Evolutionary conservation across 2,888 invertebrate genomes (phyloP).

Genomic region (Drosophila suboccidentalis): DNA sequence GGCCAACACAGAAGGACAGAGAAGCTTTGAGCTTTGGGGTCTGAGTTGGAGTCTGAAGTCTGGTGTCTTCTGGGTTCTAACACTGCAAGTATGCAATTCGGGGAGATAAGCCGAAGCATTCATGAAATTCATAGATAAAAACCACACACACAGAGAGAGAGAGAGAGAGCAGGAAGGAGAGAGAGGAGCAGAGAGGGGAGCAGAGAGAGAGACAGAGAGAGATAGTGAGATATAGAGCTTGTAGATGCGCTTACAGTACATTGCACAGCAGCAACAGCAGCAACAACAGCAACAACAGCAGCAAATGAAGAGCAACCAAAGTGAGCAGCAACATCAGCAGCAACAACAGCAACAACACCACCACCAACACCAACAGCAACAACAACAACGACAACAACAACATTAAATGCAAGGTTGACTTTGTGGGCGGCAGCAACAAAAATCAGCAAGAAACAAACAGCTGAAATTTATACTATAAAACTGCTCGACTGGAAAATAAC

Average conservation of each 20-base stretch:
- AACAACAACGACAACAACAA: slow-evolving; percentile 9
- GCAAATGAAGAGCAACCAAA: slow-evolving; percentile 62
- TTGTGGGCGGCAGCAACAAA: slow-evolving; percentile 9
- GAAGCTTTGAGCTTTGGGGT: slow-evolving; percentile 9
- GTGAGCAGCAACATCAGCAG: slow-evolving; percentile 58
- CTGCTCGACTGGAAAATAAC: slow-evolving; percentile 7
- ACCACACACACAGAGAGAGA: slow-evolving; percentile 23
- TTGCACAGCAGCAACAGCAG: slow-evolving; percentile 71
- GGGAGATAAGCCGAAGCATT: slow-evolving; percentile 83
- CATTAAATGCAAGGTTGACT: slow-evolving; percentile 12
- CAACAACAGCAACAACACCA: slow-evolving; percentile 2
- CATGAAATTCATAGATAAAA: slow-evolving; percentile 84
- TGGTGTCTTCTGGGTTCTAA: neutral
- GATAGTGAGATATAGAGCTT: slow-evolving; percentile 49
- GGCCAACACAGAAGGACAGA: slow-evolving; percentile 12
- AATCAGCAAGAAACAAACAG: neutral
- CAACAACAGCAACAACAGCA: slow-evolving; percentile 58
- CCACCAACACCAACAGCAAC: slow-evolving; percentile 8
- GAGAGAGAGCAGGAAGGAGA: slow-evolving; percentile 24
- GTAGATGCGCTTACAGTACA: slow-evolving; percentile 79
- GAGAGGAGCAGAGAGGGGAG: slow-evolving; percentile 25
- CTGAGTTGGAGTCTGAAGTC: slow-evolving; percentile 24
- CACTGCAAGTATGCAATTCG: slow-evolving; percentile 84
- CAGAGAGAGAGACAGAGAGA: slow-evolving; percentile 20
- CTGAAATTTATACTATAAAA: neutral